Percentiles rank a stretch among this genome's conserved stretches.
These are phyloP conservation scores for Ancistrus triradiatus DNA, from an alignment of 2,113 vertebrate species.

Conservation along the genomic window DNA sequence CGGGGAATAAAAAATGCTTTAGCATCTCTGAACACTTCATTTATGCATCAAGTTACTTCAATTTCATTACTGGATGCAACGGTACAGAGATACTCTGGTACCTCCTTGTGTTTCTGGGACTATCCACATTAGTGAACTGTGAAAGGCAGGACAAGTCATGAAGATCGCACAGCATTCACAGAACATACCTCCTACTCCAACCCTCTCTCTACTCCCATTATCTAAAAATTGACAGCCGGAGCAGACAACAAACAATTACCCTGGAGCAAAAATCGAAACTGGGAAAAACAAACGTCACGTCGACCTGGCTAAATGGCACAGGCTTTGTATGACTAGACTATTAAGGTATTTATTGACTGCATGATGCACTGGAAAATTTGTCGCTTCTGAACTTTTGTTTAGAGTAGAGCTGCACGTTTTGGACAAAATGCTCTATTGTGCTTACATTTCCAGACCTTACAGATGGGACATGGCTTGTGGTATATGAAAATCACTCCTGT, in stretches of 20 bases:
- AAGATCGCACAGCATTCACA: constrained; percentile 7
- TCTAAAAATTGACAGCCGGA: constrained; percentile 64
- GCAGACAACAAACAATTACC: constrained; percentile 70
- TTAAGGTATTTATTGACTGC: constrained; percentile 46
- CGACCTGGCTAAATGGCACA: constrained; percentile 65
- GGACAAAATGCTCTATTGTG: background rate
- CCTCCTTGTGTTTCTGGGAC: too few relatives aligned
- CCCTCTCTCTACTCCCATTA: constrained; percentile 56
- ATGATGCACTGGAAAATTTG: constrained; percentile 57
- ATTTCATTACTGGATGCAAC: too few relatives aligned
- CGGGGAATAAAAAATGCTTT: too few relatives aligned
- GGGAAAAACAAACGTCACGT: constrained; percentile 57
- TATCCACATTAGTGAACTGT: too few relatives aligned
- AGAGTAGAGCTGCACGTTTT: background rate
- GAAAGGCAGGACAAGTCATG: too few relatives aligned
- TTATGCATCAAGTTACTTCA: too few relatives aligned
- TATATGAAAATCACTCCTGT: too few relatives aligned
- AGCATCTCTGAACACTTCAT: too few relatives aligned
- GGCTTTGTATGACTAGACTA: constrained; percentile 41
- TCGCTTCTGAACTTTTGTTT: constrained; percentile 53
- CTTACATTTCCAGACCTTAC: background rate
- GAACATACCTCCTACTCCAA: constrained; percentile 15
- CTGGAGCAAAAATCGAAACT: constrained; percentile 55
- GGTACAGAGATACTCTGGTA: too few relatives aligned
- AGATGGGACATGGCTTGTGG: too few relatives aligned